Conservation (phyloP, 2,888 invertebrate genomes). For the Oscheius myriophilus region DNA sequence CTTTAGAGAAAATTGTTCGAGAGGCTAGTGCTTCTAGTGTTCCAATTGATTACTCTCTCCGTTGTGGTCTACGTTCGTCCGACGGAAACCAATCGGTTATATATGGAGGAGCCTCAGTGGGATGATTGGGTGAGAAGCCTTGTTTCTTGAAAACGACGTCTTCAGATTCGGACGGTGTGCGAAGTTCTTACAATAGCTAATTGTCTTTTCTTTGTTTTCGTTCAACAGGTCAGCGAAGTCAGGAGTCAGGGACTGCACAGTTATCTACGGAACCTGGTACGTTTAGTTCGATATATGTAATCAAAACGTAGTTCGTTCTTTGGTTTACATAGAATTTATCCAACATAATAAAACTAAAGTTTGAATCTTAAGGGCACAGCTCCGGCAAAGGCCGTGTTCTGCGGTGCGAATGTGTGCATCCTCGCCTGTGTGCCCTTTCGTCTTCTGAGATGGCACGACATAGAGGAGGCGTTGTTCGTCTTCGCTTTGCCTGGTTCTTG, state of each 20-base stretch:
- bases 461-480: conserved; percentile 90
- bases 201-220: conserved; percentile 86
- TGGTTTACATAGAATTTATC: conserved; percentile 1
- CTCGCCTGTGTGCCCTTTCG: conserved; percentile 66
- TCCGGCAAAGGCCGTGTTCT: conserved; percentile 91
- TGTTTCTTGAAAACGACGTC: neutral
- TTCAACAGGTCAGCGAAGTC: conserved; percentile 93
- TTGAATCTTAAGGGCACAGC: conserved; percentile 81
- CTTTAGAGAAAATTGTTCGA: conserved; percentile 89
- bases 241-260: conserved; percentile 90
- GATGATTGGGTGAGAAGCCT: conserved; percentile 66
- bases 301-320: no score
- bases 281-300: conserved; percentile 58
- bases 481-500: conserved; percentile 94
- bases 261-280: conserved; percentile 90
- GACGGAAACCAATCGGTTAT: conserved; percentile 76
- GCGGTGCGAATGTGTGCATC: conserved; percentile 87
- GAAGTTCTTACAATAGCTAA: conserved; percentile 87
- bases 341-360: neutral
- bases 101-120: conserved; percentile 56
- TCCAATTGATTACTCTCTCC: conserved; percentile 88
- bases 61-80: conserved; percentile 91
- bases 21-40: conserved; percentile 84
- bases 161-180: conserved; percentile 78
- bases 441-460: conserved; percentile 72